Percentiles rank a stretch among this genome's conserved stretches.
Conservation (phyloP, 2,113 vertebrate species). For the Lagopus muta region DNA sequence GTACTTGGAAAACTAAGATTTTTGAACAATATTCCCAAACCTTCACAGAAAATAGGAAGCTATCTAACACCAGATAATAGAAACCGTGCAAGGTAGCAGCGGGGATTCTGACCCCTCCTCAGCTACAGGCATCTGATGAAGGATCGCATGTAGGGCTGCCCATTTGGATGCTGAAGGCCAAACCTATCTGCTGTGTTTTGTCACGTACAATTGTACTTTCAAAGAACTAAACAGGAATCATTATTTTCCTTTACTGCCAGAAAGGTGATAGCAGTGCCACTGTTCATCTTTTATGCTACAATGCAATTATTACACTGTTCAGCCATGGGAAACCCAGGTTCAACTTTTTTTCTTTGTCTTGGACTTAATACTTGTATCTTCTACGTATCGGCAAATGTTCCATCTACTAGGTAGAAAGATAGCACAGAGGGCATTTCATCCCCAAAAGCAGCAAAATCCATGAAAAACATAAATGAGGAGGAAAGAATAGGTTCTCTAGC, state of each 20-base stretch:
- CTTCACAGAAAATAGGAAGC: background rate
- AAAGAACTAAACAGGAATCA: background rate
- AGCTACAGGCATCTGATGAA: background rate
- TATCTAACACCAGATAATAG: background rate
- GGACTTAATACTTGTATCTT: background rate
- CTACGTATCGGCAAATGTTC: background rate
- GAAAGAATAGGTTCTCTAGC: background rate
- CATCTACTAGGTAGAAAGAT: background rate
- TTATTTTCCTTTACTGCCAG: slow-evolving; percentile 22
- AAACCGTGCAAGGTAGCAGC: background rate
- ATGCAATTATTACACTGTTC: background rate
- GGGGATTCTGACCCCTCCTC: background rate
- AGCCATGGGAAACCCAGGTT: background rate
- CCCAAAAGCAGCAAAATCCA: background rate
- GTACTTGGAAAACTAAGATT: background rate
- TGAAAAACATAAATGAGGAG: background rate
- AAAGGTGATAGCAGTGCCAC: background rate
- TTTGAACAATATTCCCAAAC: background rate
- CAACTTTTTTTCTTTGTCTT: background rate
- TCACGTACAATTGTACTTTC: slow-evolving; percentile 7
- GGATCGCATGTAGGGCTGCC: background rate
- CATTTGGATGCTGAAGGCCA: background rate
- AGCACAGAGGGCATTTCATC: background rate
- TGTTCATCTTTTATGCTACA: slow-evolving; percentile 1
- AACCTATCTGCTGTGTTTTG: background rate